phyloP scores from a whole-genome alignment of 1,140 invertebrate species.

The Drosophila biarmipes region DNA sequence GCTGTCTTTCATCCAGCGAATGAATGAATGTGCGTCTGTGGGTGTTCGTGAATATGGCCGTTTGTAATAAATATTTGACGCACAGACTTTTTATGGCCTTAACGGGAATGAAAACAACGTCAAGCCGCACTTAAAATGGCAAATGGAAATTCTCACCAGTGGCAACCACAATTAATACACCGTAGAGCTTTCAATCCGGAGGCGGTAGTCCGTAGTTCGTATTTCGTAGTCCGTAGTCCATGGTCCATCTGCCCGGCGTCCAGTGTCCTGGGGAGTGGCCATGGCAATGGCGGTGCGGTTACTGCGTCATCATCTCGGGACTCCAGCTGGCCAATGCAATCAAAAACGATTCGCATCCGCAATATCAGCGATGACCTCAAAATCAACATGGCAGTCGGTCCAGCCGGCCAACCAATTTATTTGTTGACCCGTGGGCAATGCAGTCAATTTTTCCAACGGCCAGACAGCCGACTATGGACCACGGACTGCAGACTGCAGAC shows the following conservation, averaged over 20 bases:
- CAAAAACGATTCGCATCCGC: slow-evolving; percentile 81
- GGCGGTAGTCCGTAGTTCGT: neutral
- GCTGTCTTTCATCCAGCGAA: slow-evolving; percentile 17
- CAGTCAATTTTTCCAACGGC: slow-evolving; percentile 78
- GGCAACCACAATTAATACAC: slow-evolving; percentile 81
- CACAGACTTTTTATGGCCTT: slow-evolving; percentile 68
- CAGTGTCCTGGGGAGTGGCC: slow-evolving; percentile 1
- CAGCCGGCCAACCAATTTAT: slow-evolving; percentile 69
- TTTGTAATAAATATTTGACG: slow-evolving; percentile 80
- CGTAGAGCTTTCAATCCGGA: slow-evolving; percentile 22
- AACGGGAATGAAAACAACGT: slow-evolving; percentile 68
- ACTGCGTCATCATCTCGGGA: slow-evolving; percentile 45
- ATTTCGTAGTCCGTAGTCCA: neutral
- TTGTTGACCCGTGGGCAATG: slow-evolving; percentile 82
- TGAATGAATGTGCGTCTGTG: slow-evolving; percentile 6
- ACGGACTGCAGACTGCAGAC: slow-evolving; percentile 18
- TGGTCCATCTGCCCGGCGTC: slow-evolving; percentile 16
- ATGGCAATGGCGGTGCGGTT: slow-evolving; percentile 37
- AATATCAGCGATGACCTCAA: slow-evolving; percentile 82
- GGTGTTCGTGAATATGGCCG: slow-evolving; percentile 33
- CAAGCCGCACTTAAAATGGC: slow-evolving; percentile 82
- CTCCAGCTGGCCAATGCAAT: slow-evolving; percentile 70
- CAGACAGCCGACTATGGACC: slow-evolving; percentile 48
- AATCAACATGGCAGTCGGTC: slow-evolving; percentile 72
- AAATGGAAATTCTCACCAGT: slow-evolving; percentile 79